Evolutionary conservation across 2,797 vertebrate species (phyloP).

Genomic region (Thamnophis elegans): DNA sequence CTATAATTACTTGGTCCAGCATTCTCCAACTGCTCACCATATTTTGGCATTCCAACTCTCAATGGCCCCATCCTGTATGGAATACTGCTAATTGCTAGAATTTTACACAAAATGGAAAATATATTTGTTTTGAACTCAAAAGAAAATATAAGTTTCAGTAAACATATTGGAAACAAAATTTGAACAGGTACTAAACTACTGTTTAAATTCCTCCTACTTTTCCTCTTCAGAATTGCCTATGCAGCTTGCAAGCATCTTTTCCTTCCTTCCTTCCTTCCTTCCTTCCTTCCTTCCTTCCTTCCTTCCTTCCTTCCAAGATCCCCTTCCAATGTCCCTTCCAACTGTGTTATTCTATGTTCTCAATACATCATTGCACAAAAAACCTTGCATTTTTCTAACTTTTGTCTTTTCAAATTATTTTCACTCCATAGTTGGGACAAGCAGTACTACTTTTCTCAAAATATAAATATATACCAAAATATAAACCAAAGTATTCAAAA

Average conservation of each 20-base stretch:
- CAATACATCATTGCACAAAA: neutral
- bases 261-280: neutral
- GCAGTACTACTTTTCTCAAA: neutral
- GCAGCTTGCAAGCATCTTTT: neutral
- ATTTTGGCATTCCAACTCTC: neutral
- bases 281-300: neutral
- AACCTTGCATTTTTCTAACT: neutral
- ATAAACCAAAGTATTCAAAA: neutral
- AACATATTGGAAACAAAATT: neutral
- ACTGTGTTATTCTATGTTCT: neutral
- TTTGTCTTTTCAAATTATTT: neutral
- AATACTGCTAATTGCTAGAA: neutral
- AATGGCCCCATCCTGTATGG: neutral
- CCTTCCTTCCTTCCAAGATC: neutral
- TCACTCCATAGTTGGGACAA: neutral
- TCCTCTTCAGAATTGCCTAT: neutral
- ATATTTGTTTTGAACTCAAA: neutral
- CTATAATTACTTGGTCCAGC: neutral
- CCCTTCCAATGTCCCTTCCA: neutral
- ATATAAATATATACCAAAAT: neutral
- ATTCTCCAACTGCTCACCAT: neutral
- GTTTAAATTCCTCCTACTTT: neutral
- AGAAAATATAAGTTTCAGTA: neutral
- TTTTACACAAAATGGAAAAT: neutral
- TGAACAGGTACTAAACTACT: neutral